Evolutionary conservation across 2,113 vertebrate genomes (phyloP).

Genomic region (Halcyon senegalensis): DNA sequence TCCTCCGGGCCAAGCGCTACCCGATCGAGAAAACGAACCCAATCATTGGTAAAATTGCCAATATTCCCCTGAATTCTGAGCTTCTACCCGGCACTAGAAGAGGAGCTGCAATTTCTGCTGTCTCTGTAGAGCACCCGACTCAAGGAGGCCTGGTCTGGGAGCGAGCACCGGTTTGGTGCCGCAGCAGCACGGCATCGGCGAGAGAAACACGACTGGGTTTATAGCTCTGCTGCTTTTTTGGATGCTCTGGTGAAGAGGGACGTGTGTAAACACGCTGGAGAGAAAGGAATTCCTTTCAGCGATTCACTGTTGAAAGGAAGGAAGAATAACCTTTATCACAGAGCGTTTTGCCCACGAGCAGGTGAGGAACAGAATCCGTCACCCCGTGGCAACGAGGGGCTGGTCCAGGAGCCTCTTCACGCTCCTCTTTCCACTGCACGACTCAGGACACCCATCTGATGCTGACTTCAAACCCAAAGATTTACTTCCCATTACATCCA

Average conservation of each 20-base stretch:
- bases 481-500: background rate
- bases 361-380: background rate
- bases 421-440: background rate
- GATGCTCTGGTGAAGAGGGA: slow-evolving; percentile 3
- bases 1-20: background rate
- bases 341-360: background rate
- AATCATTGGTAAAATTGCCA: slow-evolving; percentile 3
- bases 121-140: slow-evolving; percentile 12
- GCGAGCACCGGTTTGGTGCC: background rate
- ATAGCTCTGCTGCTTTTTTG: background rate
- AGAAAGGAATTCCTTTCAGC: slow-evolving; percentile 2
- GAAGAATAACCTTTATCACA: background rate
- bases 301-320: background rate
- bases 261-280: background rate
- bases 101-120: background rate
- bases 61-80: slow-evolving; percentile 2
- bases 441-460: background rate
- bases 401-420: background rate
- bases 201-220: background rate
- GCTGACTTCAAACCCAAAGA: background rate
- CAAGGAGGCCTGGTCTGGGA: background rate
- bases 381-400: background rate
- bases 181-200: background rate
- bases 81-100: background rate
- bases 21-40: slow-evolving; percentile 33